Evolutionary conservation across 2,113 vertebrate species (phyloP).

Genomic region (Anoura caudifer): DNA sequence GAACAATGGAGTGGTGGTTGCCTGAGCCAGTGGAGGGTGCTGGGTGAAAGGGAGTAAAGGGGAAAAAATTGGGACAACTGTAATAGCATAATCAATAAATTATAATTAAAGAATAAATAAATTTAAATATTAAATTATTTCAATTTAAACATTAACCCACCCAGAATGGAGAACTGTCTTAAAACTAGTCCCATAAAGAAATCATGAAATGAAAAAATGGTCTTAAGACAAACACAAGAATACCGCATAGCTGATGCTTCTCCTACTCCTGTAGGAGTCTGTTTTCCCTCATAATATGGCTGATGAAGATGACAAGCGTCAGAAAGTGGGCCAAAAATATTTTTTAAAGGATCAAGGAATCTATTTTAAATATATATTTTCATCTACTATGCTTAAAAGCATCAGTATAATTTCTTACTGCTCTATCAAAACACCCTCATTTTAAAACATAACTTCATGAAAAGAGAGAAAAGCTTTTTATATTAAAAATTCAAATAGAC

Average conservation of each 20-base stretch:
- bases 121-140: not conserved
- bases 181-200: not conserved
- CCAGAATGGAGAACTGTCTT: not conserved
- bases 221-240: not conserved
- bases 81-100: not conserved
- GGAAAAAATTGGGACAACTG: too few relatives aligned
- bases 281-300: not conserved
- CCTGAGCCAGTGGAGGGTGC: too few relatives aligned
- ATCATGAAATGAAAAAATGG: not conserved
- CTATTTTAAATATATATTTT: not conserved
- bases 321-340: not conserved
- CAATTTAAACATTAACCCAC: not conserved
- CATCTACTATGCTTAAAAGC: not conserved
- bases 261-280: not conserved
- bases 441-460: not conserved
- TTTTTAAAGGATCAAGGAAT: not conserved
- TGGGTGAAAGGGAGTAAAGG: too few relatives aligned
- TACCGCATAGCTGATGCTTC: not conserved
- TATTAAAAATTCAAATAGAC: not conserved
- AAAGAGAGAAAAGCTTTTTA: not conserved
- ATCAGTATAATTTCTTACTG: not conserved
- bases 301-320: not conserved
- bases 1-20: too few relatives aligned
- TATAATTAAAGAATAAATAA: constrained; percentile 13
- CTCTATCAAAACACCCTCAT: not conserved